These are phyloP conservation scores for Drosophila monieri DNA, from an alignment of 2,888 invertebrate species.

Conservation along the genomic window DNA sequence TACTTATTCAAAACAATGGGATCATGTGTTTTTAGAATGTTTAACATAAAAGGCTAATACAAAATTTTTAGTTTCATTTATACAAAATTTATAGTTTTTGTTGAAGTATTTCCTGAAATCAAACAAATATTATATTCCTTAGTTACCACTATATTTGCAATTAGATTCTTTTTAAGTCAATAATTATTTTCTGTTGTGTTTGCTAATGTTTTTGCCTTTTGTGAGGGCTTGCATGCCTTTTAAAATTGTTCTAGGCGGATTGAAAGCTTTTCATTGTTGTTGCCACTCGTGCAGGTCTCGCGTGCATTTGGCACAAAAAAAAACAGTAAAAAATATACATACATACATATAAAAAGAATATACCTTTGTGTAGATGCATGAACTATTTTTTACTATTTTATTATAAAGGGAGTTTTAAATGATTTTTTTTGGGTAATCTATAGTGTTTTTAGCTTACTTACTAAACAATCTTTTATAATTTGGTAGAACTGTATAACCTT, in stretches of 20 bases:
- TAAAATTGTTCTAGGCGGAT: constrained; percentile 53
- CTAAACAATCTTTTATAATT: not conserved
- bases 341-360: not conserved
- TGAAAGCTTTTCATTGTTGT: constrained; percentile 51
- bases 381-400: constrained; percentile 49
- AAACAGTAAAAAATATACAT: constrained; percentile 10
- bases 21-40: too few relatives aligned
- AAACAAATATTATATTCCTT: not conserved
- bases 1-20: not conserved
- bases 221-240: constrained; percentile 27
- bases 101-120: not conserved
- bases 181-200: not conserved
- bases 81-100: not conserved
- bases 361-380: constrained; percentile 22
- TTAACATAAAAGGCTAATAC: not conserved
- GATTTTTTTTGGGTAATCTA: constrained; percentile 8
- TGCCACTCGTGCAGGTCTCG: constrained; percentile 26
- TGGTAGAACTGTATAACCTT: not conserved
- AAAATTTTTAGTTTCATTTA: not conserved
- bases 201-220: constrained; percentile 17
- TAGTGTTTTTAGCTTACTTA: not conserved
- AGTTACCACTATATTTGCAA: constrained; percentile 1
- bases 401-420: constrained; percentile 14
- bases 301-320: constrained; percentile 43
- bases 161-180: not conserved